Evolutionary conservation across 2,113 vertebrate genomes (phyloP).

Genomic region (Ia io): DNA sequence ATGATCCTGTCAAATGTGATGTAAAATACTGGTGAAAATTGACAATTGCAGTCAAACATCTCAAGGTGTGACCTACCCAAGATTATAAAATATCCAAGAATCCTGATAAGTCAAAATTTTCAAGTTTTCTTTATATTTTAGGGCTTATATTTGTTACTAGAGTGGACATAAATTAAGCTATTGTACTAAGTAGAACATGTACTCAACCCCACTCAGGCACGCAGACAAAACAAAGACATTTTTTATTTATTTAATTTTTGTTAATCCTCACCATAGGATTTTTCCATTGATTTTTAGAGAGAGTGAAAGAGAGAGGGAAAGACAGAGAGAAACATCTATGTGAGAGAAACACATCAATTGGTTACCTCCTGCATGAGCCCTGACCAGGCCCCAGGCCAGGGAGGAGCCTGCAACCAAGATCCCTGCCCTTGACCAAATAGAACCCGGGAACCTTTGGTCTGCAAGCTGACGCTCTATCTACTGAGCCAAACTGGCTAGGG

Average conservation of each 20-base stretch:
- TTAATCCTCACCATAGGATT: too few relatives aligned
- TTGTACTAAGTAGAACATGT: background rate
- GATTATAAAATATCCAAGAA: constrained; percentile 10
- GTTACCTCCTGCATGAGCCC: too few relatives aligned
- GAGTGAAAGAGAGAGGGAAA: too few relatives aligned
- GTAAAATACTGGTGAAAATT: constrained; percentile 43
- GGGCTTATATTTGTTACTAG: background rate
- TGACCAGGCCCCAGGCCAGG: too few relatives aligned
- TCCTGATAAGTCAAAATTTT: constrained; percentile 22
- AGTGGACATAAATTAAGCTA: background rate
- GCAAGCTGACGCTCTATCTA: too few relatives aligned
- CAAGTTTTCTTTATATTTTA: constrained; percentile 28
- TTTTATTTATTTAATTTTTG: background rate
- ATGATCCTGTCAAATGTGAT: constrained; percentile 21
- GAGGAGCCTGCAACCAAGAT: too few relatives aligned
- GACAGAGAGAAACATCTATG: too few relatives aligned
- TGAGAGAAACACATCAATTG: too few relatives aligned
- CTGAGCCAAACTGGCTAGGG: too few relatives aligned
- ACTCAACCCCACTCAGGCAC: background rate
- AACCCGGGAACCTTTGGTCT: too few relatives aligned
- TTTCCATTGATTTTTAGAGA: too few relatives aligned
- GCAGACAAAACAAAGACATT: constrained; percentile 36
- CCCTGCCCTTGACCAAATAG: too few relatives aligned
- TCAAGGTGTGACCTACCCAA: background rate
- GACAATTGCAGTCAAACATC: constrained; percentile 36